A percentile compares a stretch with the other conserved stretches of the same genome.
These are phyloP conservation scores for Brachypalpus laphriformis DNA, from an alignment of 2,888 invertebrate species.

Conservation along the genomic window DNA sequence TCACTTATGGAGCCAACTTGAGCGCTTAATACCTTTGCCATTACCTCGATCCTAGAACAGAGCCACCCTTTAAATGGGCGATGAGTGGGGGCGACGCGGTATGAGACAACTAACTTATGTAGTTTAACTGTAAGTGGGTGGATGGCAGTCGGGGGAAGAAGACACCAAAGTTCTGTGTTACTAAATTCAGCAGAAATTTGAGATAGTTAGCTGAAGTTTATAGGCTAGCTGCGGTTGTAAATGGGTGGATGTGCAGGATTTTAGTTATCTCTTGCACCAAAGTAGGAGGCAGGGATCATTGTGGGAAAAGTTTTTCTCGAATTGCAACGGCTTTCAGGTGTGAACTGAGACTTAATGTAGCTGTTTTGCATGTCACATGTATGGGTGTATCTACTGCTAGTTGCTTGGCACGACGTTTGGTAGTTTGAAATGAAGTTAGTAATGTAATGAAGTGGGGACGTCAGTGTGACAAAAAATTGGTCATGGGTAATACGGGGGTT, in stretches of 20 bases:
- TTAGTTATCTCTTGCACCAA: background rate
- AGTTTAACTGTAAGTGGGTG: background rate
- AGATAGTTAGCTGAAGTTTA: conserved; percentile 61
- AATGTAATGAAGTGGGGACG: too few relatives aligned
- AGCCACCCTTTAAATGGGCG: background rate
- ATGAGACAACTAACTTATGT: background rate
- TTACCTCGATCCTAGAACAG: conserved; percentile 39
- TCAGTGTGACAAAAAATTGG: too few relatives aligned
- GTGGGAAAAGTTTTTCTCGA: background rate
- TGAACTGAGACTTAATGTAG: background rate
- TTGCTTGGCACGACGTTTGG: background rate
- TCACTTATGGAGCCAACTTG: conserved; percentile 70
- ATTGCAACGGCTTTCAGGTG: background rate
- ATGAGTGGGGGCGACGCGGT: background rate
- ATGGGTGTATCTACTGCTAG: background rate
- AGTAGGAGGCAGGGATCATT: background rate
- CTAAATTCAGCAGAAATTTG: conserved; percentile 45
- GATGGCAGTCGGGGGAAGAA: background rate
- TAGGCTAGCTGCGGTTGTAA: conserved; percentile 43
- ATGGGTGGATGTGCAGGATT: background rate
- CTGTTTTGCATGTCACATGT: background rate
- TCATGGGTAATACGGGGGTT: too few relatives aligned
- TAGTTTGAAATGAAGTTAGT: background rate
- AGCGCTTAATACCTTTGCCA: conserved; percentile 66
- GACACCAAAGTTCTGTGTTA: conserved; percentile 49